Percentiles rank a stretch among this genome's conserved stretches.
Conservation (phyloP, 2,888 invertebrate genomes). For the Dasypolia templi region DNA sequence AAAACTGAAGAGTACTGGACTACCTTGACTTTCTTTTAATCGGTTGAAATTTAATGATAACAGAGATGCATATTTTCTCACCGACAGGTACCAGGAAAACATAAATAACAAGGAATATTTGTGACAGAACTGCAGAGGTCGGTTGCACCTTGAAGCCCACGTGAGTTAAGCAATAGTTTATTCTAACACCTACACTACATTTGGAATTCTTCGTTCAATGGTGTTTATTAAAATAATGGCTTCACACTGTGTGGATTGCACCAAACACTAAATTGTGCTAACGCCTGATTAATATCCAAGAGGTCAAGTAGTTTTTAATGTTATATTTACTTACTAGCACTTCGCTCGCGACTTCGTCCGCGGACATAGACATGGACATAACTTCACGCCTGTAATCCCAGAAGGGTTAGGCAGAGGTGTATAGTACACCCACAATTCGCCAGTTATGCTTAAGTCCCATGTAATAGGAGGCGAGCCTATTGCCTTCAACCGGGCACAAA, state of each 20-base stretch:
- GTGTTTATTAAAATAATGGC: conserved; percentile 55
- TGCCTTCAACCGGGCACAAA: too few relatives aligned
- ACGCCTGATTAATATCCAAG: conserved; percentile 14
- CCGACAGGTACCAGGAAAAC: conserved; percentile 56
- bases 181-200: conserved; percentile 63
- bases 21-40: neutral
- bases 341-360: too few relatives aligned
- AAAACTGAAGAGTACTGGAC: neutral
- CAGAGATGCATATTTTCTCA: conserved; percentile 17
- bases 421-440: too few relatives aligned
- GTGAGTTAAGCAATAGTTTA: conserved; percentile 56
- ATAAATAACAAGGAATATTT: conserved; percentile 58
- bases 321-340: neutral
- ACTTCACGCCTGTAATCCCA: too few relatives aligned
- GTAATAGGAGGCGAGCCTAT: too few relatives aligned
- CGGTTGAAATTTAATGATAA: neutral
- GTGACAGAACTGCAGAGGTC: conserved; percentile 62
- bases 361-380: too few relatives aligned
- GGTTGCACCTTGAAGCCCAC: conserved; percentile 67
- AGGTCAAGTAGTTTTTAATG: conserved; percentile 22
- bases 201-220: conserved; percentile 54
- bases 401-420: too few relatives aligned
- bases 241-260: conserved; percentile 32
- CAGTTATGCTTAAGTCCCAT: too few relatives aligned
- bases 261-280: conserved; percentile 19